Evolutionary conservation across 2,888 invertebrate genomes (phyloP).

Genomic region (Microctonus aethiopoides): DNA sequence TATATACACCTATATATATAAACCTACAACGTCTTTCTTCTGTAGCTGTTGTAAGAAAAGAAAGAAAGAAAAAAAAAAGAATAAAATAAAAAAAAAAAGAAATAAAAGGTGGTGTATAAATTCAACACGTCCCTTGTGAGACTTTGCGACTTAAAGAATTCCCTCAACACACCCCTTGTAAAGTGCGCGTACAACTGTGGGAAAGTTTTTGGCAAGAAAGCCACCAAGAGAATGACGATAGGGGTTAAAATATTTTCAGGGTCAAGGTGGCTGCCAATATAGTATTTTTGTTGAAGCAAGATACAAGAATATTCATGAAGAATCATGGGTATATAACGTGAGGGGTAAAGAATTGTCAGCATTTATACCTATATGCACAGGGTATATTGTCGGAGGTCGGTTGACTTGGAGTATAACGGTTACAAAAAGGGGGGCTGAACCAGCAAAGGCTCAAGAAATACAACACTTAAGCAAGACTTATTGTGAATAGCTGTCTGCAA

Average conservation of each 20-base stretch:
- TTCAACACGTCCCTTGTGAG: slow-evolving; percentile 17
- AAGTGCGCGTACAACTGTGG: slow-evolving; percentile 41
- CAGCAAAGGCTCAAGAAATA: slow-evolving; percentile 50
- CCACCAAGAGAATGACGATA: slow-evolving; percentile 35
- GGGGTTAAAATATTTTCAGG: slow-evolving; percentile 52
- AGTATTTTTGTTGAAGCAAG: slow-evolving; percentile 32
- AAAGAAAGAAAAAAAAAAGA: neutral
- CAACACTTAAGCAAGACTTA: slow-evolving; percentile 42
- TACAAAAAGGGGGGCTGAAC: slow-evolving; percentile 44
- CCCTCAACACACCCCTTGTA: slow-evolving; percentile 6
- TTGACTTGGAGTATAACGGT: slow-evolving; percentile 58
- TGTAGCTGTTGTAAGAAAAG: neutral
- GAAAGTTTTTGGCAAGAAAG: slow-evolving; percentile 46
- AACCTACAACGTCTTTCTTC: neutral
- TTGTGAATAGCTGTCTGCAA: slow-evolving; percentile 38
- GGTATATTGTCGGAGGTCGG: slow-evolving; percentile 57
- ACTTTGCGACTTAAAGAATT: slow-evolving; percentile 45
- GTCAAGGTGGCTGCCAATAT: slow-evolving; percentile 47
- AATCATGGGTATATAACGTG: neutral
- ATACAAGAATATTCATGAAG: slow-evolving; percentile 23
- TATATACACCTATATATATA: neutral
- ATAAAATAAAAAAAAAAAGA: neutral
- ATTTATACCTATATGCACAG: slow-evolving; percentile 14
- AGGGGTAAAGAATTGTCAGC: slow-evolving; percentile 26
- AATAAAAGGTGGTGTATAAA: neutral